These are phyloP conservation scores for Xyrauchen texanus DNA, from an alignment of 2,113 vertebrate genomes.

Conservation along the genomic window DNA sequence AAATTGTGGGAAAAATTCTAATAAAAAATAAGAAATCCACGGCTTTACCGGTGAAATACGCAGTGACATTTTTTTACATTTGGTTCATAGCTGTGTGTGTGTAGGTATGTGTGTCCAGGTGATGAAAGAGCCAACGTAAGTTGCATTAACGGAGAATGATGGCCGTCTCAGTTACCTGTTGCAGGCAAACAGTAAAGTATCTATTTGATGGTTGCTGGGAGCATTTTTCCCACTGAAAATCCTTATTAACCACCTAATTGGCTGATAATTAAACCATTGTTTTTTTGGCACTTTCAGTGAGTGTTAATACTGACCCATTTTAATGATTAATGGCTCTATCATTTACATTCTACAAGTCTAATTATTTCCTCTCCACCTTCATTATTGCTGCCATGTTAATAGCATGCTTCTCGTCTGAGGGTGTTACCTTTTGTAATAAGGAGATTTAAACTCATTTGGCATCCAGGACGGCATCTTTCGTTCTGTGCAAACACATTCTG, in stretches of 20 bases:
- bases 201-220: not conserved
- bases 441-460: not conserved
- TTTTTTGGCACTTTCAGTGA: conserved; percentile 58
- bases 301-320: conserved; percentile 56
- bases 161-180: not conserved
- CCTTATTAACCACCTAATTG: conserved; percentile 68
- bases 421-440: not conserved
- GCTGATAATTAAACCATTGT: conserved; percentile 62
- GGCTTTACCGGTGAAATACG: too few relatives aligned
- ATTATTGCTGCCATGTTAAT: conserved; percentile 50
- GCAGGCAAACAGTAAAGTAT: not conserved
- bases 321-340: conserved; percentile 65
- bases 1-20: conserved; percentile 72
- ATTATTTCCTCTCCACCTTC: conserved; percentile 57
- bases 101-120: not conserved
- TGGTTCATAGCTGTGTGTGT: not conserved
- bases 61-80: too few relatives aligned
- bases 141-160: not conserved
- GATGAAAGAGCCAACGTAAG: conserved; percentile 3
- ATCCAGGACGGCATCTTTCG: not conserved
- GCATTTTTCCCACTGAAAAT: conserved; percentile 34
- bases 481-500: not conserved
- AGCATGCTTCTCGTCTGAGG: conserved; percentile 24
- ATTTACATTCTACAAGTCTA: conserved; percentile 59
- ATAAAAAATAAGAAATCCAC: conserved; percentile 57